Conservation (phyloP, 2,113 vertebrate genomes). For the Puntigrus tetrazona region DNA sequence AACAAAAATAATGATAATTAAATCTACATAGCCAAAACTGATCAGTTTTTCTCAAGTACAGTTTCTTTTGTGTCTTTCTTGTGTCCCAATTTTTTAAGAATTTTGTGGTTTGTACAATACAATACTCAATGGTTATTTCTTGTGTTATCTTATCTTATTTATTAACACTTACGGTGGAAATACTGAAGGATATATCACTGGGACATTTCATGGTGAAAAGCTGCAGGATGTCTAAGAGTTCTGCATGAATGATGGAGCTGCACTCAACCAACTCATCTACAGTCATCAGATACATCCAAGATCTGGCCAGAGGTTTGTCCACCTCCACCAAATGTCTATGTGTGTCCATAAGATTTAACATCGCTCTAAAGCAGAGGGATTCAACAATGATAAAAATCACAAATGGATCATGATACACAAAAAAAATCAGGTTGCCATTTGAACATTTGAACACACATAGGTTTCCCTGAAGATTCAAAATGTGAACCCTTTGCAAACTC, state of each 20-base stretch:
- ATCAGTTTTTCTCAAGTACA: not conserved
- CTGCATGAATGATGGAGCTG: slow-evolving; percentile 49
- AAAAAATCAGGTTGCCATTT: too few relatives aligned
- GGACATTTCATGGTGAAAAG: slow-evolving; percentile 64
- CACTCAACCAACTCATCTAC: slow-evolving; percentile 68
- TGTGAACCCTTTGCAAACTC: not conserved
- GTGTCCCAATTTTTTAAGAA: too few relatives aligned
- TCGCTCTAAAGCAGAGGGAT: slow-evolving; percentile 49
- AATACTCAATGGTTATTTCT: not conserved
- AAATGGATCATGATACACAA: not conserved
- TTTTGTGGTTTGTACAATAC: not conserved
- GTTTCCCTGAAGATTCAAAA: not conserved
- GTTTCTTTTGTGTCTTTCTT: too few relatives aligned
- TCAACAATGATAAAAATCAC: not conserved
- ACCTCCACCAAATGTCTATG: slow-evolving; percentile 71
- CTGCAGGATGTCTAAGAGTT: slow-evolving; percentile 73
- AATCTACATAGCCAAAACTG: not conserved
- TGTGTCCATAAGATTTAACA: slow-evolving; percentile 68
- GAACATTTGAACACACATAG: too few relatives aligned
- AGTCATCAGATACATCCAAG: slow-evolving; percentile 80
- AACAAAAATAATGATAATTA: not conserved
- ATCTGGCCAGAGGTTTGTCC: slow-evolving; percentile 73
- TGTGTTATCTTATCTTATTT: not conserved
- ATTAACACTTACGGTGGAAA: slow-evolving; percentile 58
- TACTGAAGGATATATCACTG: accelerated